Base-by-base conservation (phyloP, 2,113 vertebrate genomes). In the Oreochromis spilurus region DNA sequence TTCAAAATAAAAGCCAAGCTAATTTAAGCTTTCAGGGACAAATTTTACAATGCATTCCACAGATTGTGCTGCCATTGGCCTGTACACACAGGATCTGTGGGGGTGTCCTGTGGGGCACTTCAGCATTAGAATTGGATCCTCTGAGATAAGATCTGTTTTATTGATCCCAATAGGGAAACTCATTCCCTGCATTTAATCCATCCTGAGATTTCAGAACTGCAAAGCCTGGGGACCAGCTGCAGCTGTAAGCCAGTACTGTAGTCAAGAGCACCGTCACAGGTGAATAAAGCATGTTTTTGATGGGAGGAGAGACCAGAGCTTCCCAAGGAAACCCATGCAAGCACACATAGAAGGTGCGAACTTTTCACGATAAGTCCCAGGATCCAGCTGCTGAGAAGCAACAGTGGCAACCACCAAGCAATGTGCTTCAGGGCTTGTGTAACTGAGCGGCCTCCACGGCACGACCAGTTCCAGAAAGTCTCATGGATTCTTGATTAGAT, bases 51-150 rank as follows among this genome's bases (percentile, higher is more conserved):
- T 29, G 6, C 24, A 29, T 0, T 29, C 16, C 16, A 31, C 24
- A 50, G 2, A 75, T 48, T 48, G 21, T 1, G 0, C 26, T 1
- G 26, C 40, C 26, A 0, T 31, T 0, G 17, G 10, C 0, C 4
- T 12, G 26, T 12, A 75, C 9, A 77, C 10, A 31, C 17, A 77
- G 6, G 26, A 31, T 1, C 70, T 77, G 24, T 8, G 38, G 67
- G n/a, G 67, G 40, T 11, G 43, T 19, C 70, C 70, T 48, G 40
- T 75, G 26, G 43, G 1, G 70, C 10, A 13, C 43, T 77, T 31
- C 8, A 0, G 17, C 70, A 50, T 29, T 77, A 17, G 70, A 77
- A 31, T 29, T 50, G 70, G 43, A 50, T 31, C 43, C 4, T 31
- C 24, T 77, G 16, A 50, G 43, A 75, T 75, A 77, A 31, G 9